Percentiles rank a stretch among this genome's conserved stretches.
Evolutionary conservation across 1,140 invertebrate species (phyloP).

Genomic region (Thrips palmi): DNA sequence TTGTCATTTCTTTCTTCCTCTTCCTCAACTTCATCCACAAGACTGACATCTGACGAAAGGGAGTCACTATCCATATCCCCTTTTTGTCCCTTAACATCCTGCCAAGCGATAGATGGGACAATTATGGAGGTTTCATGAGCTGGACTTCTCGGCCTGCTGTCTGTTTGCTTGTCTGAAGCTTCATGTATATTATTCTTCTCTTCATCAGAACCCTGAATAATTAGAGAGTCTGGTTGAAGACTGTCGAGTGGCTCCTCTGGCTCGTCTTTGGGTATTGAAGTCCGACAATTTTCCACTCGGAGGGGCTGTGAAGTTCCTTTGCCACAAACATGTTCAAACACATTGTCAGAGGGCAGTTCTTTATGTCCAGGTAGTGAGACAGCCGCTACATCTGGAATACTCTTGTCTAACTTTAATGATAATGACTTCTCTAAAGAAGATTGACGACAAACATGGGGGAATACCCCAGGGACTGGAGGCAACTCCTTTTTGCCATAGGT

Average conservation of each 20-base stretch:
- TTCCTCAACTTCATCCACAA: constrained; percentile 22
- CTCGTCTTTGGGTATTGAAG: constrained; percentile 15
- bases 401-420: too few species aligned
- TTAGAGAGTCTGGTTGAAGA: too few species aligned
- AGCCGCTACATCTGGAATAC: constrained; percentile 13
- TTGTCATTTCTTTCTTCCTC: constrained; percentile 19
- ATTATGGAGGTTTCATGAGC: constrained; percentile 39
- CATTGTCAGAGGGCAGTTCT: constrained; percentile 5
- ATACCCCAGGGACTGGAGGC: too few species aligned
- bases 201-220: constrained; percentile 4
- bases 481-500: too few species aligned
- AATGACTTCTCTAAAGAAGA: constrained; percentile 15
- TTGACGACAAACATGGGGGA: too few species aligned
- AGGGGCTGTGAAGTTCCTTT: too few species aligned
- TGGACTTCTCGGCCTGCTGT: constrained; percentile 31
- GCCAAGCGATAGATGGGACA: constrained; percentile 43
- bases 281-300: too few species aligned
- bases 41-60: constrained; percentile 28
- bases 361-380: too few species aligned
- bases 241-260: constrained; percentile 9
- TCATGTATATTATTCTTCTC: constrained; percentile 3
- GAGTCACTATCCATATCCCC: constrained; percentile 41
- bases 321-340: constrained; percentile 19
- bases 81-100: constrained; percentile 24
- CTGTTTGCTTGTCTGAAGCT: constrained; percentile 20